Evolutionary conservation across 2,797 vertebrate species (phyloP), one percentile per base, ranked within the genome.

Genomic region (Buceros bicornis): DNA sequence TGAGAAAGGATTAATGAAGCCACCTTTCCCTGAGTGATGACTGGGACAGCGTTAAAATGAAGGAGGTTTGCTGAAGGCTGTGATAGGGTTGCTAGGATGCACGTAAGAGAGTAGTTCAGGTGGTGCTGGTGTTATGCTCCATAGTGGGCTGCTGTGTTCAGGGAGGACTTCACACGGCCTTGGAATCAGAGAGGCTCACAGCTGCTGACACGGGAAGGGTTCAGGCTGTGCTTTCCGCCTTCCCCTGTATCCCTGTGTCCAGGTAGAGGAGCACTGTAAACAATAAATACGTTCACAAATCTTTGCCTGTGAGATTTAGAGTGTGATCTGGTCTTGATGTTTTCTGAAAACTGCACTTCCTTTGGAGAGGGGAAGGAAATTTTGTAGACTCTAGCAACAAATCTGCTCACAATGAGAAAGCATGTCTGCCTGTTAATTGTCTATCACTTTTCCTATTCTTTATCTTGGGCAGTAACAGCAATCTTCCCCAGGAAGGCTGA

Each of bases 1-100:
- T 43, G n/a, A 82, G 33, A 90, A 82, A 95, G n/a, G 10, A 16
- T 90, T 84, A 82, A 90, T 67, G 61, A 73, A 70, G 80, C 60
- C 82, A 22, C 28, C 66, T 89, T 88, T 88, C 31, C 33, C 25
- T 42, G 16, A 51, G 9, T 9, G 18, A 33, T 89, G 57, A 25
- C 43, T n/a, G 33, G 22, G 7, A 26, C 57, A 58, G 6, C 10
- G 7, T 35, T 78, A 74, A 73, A 66, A 11, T 31, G 37, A 53
- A 62, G 57, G 16, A 72, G 67, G 26, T 60, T 58, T 84, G 70
- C 51, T 16, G 64, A 54, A 91, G 60, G 57, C 45, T 85, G 4
- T 24, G 26, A 18, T 10, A 61, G 58, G 31, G 43, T 35, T 74
- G 28, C 54, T 48, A 43, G 35, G 25, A 11, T 67, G 57, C 33